These are phyloP conservation scores for Bombylius major DNA, from an alignment of 2,888 invertebrate genomes.

Conservation along the genomic window DNA sequence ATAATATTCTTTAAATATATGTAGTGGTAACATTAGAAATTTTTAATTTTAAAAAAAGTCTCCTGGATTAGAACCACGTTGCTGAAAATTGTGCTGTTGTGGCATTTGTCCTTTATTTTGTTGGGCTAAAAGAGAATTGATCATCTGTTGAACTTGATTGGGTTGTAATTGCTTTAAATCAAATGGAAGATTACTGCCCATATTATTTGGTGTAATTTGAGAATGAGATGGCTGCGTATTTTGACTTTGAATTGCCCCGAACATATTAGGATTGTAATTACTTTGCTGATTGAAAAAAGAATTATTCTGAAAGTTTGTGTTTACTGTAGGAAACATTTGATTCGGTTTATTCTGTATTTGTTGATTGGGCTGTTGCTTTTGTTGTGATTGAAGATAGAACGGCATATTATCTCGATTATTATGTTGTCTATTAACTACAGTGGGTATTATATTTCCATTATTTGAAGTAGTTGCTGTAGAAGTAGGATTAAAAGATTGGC, in stretches of 20 bases:
- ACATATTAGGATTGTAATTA: neutral
- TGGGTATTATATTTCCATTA: slow-evolving; percentile 7
- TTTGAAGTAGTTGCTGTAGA: slow-evolving; percentile 10
- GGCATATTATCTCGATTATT: no score
- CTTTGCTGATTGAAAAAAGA: neutral
- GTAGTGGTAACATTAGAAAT: no score
- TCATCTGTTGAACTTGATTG: neutral
- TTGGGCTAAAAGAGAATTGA: slow-evolving; percentile 11
- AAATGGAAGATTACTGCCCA: neutral
- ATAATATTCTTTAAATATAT: no score
- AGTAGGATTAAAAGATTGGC: slow-evolving; percentile 1
- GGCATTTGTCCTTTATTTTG: slow-evolving; percentile 19
- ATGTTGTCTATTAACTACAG: neutral
- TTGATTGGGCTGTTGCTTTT: neutral
- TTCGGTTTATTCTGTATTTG: neutral
- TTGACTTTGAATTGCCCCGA: neutral
- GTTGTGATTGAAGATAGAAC: neutral
- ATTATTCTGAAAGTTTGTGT: neutral
- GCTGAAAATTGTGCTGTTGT: slow-evolving; percentile 4
- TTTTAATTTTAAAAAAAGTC: neutral
- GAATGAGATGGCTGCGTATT: neutral
- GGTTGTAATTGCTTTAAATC: neutral
- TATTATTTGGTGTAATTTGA: neutral
- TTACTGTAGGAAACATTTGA: neutral
- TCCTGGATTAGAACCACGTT: neutral